These are phyloP conservation scores for Apteryx owenii DNA, from an alignment of 2,113 vertebrate species.

Conservation along the genomic window DNA sequence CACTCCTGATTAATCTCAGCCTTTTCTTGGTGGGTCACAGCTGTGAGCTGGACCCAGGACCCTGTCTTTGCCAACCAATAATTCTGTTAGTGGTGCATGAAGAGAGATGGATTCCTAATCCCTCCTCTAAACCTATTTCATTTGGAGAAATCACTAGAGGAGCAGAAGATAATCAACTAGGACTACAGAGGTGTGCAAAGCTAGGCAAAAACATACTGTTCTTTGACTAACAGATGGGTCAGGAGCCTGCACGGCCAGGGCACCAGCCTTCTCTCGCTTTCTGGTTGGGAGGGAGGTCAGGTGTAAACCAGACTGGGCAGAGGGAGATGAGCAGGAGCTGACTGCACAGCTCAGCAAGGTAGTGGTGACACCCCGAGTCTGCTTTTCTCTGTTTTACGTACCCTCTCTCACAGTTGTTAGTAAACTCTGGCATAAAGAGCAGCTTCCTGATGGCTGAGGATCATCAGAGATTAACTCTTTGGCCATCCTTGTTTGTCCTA, in stretches of 20 bases:
- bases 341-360: not conserved
- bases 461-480: not conserved
- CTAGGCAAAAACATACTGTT: not conserved
- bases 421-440: not conserved
- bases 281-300: not conserved
- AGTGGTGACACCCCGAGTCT: not conserved
- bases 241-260: not conserved
- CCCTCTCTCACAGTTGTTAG: not conserved
- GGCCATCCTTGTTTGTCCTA: not conserved
- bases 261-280: not conserved
- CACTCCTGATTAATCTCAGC: not conserved
- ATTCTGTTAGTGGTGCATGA: not conserved
- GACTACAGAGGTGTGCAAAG: not conserved
- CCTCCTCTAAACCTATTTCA: not conserved
- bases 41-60: not conserved
- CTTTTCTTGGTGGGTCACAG: not conserved
- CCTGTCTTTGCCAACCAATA: not conserved
- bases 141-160: not conserved
- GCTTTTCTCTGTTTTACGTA: not conserved
- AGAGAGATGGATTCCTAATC: not conserved
- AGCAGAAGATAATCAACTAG: not conserved
- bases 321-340: not conserved
- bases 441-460: not conserved
- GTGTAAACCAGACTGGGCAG: not conserved
- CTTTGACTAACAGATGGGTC: not conserved